These are phyloP conservation scores for Liparis tanakae DNA, from an alignment of 2,797 vertebrate genomes.

Conservation along the genomic window DNA sequence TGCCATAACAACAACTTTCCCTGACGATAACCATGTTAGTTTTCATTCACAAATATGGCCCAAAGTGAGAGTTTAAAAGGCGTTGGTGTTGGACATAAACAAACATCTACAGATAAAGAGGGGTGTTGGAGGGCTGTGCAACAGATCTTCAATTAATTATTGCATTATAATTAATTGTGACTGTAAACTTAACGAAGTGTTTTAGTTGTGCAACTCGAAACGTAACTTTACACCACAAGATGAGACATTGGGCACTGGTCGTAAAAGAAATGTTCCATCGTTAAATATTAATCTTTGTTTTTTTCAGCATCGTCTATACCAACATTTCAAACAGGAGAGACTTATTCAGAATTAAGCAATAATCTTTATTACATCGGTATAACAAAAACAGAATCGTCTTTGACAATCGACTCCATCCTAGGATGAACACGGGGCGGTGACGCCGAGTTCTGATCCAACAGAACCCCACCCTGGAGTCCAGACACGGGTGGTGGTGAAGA, in stretches of 20 bases:
- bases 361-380: too few species aligned
- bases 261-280: not conserved
- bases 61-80: not conserved
- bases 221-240: not conserved
- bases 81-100: not conserved
- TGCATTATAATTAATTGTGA: not conserved
- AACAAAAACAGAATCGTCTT: too few species aligned
- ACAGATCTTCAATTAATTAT: not conserved
- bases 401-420: too few species aligned
- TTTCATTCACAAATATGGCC: not conserved
- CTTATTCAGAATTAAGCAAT: too few species aligned
- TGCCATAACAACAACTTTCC: not conserved
- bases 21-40: not conserved
- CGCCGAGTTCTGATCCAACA: too few species aligned
- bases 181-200: not conserved
- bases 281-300: slow-evolving; percentile 4
- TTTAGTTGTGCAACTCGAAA: not conserved
- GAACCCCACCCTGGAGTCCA: too few species aligned
- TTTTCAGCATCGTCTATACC: not conserved
- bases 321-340: too few species aligned
- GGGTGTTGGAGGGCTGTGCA: not conserved
- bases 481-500: too few species aligned
- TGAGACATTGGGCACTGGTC: not conserved
- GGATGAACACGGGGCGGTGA: too few species aligned
- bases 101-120: not conserved